Conservation (phyloP, 2,113 vertebrate genomes). For the Acanthochromis polyacanthus region DNA sequence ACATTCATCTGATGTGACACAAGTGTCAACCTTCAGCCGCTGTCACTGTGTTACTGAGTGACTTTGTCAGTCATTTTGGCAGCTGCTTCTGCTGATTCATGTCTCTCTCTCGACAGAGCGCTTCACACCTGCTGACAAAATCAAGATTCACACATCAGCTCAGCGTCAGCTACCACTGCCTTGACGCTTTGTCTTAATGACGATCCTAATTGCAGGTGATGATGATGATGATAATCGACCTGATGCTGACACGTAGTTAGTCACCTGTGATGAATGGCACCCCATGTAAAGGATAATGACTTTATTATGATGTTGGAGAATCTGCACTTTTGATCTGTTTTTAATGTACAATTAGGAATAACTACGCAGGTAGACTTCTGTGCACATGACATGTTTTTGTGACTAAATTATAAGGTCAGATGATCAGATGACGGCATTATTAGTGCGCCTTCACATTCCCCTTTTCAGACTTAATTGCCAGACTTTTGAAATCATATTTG, state of each 20-base stretch:
- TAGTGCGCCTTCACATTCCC: too few relatives aligned
- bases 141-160: conserved; percentile 48
- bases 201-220: conserved; percentile 42
- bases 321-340: neutral
- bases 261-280: conserved; percentile 30
- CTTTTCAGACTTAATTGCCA: too few relatives aligned
- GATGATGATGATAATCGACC: conserved; percentile 35
- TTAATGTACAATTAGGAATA: conserved; percentile 18
- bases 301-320: conserved; percentile 5
- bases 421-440: neutral
- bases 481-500: too few relatives aligned
- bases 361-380: neutral
- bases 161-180: conserved; percentile 39
- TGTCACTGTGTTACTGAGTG: conserved; percentile 50
- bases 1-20: conserved; percentile 50
- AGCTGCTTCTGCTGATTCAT: conserved; percentile 64
- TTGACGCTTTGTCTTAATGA: conserved; percentile 28
- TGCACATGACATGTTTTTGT: neutral
- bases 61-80: conserved; percentile 73
- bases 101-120: conserved; percentile 44
- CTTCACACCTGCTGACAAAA: conserved; percentile 60
- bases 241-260: conserved; percentile 34
- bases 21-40: conserved; percentile 56
- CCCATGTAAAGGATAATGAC: conserved; percentile 10
- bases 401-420: neutral